Percentiles rank a stretch among this genome's conserved stretches.
phyloP scores from a whole-genome alignment of 92 coral and sea anemone species.

The Parazoanthus atlanticus region DNA sequence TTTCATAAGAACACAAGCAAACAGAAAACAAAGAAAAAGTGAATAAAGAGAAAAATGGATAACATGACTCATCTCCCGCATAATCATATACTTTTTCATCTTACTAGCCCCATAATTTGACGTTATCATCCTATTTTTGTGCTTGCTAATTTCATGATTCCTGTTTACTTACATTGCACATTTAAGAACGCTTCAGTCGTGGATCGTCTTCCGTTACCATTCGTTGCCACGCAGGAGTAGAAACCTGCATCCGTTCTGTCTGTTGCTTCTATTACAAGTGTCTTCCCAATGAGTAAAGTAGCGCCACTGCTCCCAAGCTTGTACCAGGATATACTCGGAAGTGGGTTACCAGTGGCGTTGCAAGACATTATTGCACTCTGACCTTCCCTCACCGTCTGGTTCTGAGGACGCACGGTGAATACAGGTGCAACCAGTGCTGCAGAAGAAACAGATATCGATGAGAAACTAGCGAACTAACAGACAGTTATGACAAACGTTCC shows the following conservation, averaged over 20 bases:
- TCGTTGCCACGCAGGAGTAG: constrained; percentile 2
- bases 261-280: constrained; percentile 10
- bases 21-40: too few relatives aligned
- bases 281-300: not conserved
- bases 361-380: constrained; percentile 14
- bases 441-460: not conserved
- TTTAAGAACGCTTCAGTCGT: not conserved
- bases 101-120: too few relatives aligned
- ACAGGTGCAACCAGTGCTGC: not conserved
- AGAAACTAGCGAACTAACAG: too few relatives aligned
- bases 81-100: too few relatives aligned
- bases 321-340: constrained; percentile 44
- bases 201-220: constrained; percentile 44
- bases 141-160: too few relatives aligned
- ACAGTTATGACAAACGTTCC: too few relatives aligned
- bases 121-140: too few relatives aligned
- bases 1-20: too few relatives aligned
- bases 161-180: not conserved
- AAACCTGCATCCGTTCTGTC: constrained; percentile 29
- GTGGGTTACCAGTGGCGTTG: constrained; percentile 13
- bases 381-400: constrained; percentile 36
- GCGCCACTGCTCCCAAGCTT: constrained; percentile 8
- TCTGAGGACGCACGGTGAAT: constrained; percentile 26
- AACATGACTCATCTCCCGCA: too few relatives aligned
- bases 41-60: too few relatives aligned